A percentile compares a stretch with the other conserved stretches of the same genome.
phyloP scores from a whole-genome alignment of 2,888 invertebrate genomes.

The Dromius quadrimaculatus region DNA sequence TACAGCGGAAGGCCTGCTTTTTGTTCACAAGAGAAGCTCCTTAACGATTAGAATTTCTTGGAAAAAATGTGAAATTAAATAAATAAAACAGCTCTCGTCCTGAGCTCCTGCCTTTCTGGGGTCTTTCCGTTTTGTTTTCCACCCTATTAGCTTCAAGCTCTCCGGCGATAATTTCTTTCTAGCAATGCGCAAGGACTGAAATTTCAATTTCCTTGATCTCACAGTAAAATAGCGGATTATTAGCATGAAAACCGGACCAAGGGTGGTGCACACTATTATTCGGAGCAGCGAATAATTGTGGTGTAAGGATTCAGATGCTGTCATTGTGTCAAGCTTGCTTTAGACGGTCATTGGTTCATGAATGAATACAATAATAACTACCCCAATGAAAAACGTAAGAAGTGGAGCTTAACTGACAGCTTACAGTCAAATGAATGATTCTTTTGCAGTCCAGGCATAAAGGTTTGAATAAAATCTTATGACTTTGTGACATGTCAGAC shows the following conservation, averaged over 20 bases:
- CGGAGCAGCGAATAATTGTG: too few relatives aligned
- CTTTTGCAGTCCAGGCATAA: too few relatives aligned
- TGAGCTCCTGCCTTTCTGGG: too few relatives aligned
- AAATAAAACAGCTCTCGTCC: slow-evolving; percentile 23
- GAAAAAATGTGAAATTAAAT: slow-evolving; percentile 19
- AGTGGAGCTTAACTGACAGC: too few relatives aligned
- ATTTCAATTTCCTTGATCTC: slow-evolving; percentile 17
- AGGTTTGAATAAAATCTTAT: too few relatives aligned
- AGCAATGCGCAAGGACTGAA: slow-evolving; percentile 5
- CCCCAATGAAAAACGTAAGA: too few relatives aligned
- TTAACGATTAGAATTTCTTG: slow-evolving; percentile 2
- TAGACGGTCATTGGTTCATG: background rate
- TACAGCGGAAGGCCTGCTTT: background rate
- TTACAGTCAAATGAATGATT: too few relatives aligned
- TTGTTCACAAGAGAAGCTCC: slow-evolving; percentile 11
- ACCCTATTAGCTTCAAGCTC: slow-evolving; percentile 14
- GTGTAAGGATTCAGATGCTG: too few relatives aligned
- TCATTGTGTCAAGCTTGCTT: background rate
- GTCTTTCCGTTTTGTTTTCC: slow-evolving; percentile 11
- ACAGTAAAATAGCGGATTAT: background rate
- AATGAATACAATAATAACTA: too few relatives aligned
- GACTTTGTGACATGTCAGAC: too few relatives aligned
- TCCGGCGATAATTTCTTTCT: slow-evolving; percentile 14
- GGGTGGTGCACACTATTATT: too few relatives aligned
- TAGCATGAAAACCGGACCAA: slow-evolving; percentile 4